phyloP scores from a whole-genome alignment of 2,113 vertebrate species.

The Paramormyrops kingsleyae region DNA sequence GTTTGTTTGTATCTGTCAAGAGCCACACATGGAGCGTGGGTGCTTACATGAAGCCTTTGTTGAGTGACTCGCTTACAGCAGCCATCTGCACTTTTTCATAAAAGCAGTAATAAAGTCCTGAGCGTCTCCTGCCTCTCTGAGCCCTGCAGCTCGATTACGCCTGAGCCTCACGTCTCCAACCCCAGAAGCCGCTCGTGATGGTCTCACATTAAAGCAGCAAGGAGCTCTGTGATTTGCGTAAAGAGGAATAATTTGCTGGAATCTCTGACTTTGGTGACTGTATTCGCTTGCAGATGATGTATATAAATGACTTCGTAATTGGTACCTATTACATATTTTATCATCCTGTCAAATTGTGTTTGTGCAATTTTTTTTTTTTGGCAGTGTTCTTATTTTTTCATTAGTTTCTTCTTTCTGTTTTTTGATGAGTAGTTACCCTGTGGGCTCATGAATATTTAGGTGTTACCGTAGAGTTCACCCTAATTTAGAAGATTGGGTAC shows the following conservation, averaged over 20 bases:
- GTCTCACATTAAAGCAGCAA: neutral
- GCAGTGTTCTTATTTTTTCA: neutral
- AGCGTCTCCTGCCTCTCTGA: neutral
- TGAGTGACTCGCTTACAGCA: neutral
- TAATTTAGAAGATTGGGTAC: neutral
- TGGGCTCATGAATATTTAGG: neutral
- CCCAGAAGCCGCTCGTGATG: neutral
- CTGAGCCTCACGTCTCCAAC: neutral
- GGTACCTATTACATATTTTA: neutral
- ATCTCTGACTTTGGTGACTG: neutral
- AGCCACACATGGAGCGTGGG: neutral
- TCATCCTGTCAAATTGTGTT: neutral
- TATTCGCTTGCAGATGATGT: neutral
- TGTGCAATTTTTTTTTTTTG: neutral
- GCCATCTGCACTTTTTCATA: neutral
- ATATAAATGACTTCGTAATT: neutral
- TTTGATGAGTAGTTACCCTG: neutral
- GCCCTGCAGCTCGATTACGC: neutral
- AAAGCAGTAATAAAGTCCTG: neutral
- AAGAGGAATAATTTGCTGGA: neutral
- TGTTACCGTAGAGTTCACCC: neutral
- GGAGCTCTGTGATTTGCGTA: neutral
- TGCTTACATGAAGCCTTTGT: neutral
- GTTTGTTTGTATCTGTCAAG: neutral
- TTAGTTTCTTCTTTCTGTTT: neutral